Conservation (phyloP, 1,140 invertebrate genomes). For the Penaeus chinensis region DNA sequence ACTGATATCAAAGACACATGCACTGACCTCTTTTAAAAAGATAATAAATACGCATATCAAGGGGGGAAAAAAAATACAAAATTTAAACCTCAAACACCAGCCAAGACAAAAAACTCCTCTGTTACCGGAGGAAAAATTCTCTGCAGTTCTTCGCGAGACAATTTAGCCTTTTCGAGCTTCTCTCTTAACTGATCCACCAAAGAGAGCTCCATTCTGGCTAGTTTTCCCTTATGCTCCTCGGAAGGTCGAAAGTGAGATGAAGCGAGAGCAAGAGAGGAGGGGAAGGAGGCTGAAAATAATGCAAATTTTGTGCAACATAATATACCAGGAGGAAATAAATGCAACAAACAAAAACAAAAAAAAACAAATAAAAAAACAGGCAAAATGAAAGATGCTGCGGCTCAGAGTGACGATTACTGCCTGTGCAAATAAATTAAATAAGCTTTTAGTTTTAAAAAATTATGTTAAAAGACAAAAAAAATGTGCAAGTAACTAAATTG, state of each 20-base stretch:
- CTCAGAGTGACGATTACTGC: too few species aligned
- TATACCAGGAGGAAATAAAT: slow-evolving; percentile 6
- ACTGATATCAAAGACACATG: too few species aligned
- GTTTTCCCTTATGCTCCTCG: slow-evolving; percentile 10
- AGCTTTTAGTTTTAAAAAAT: too few species aligned
- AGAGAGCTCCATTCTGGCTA: slow-evolving; percentile 57
- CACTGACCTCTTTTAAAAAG: too few species aligned
- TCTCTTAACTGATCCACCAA: slow-evolving; percentile 62
- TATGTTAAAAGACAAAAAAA: too few species aligned
- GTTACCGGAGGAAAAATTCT: slow-evolving; percentile 61
- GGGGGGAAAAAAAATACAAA: not conserved
- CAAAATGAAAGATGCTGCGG: too few species aligned
- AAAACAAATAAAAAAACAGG: too few species aligned
- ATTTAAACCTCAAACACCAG: not conserved
- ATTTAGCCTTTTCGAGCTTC: slow-evolving; percentile 59
- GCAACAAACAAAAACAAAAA: not conserved
- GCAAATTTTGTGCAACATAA: slow-evolving; percentile 30
- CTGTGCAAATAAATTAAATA: too few species aligned
- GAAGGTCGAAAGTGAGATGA: slow-evolving; percentile 36
- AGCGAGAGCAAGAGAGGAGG: slow-evolving; percentile 13
- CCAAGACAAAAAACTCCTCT: not conserved
- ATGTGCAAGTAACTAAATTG: too few species aligned
- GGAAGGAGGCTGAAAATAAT: slow-evolving; percentile 53
- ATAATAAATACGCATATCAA: not conserved
- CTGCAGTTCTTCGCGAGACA: slow-evolving; percentile 57